Base-by-base conservation (phyloP, 1,140 invertebrate genomes). In the Ptiloglossa arizonensis region DNA sequence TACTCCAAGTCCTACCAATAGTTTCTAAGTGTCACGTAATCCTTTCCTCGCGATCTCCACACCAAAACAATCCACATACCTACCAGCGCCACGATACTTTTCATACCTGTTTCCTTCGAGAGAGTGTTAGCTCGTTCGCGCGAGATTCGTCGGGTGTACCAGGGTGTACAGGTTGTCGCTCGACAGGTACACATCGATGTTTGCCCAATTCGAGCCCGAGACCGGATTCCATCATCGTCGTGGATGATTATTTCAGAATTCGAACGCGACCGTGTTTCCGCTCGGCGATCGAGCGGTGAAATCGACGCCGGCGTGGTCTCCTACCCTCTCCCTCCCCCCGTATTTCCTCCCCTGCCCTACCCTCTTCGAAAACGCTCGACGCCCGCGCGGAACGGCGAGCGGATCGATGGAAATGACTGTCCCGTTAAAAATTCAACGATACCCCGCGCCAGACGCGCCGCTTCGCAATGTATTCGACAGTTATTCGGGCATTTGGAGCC, bases 391-490 rank as follows among this genome's bases (percentile, higher is more conserved):
- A 24, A 29, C 66, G 27, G 15, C 27, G 32, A 17, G 15, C 35
- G 54, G 69, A 63, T 79, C 76, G 69, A 72, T 79, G 60, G 41
- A 57, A 79, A 79, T 64, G 69, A 73, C 69, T 62, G 74, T 56
- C 69, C 48, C 29, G 69, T 79, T 71, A 79, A 79, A 79, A 79
- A 79, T 79, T 72, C 76, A 79, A 73, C 76, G 69, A 79, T 73
- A 79, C n/a, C 52, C 38, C 19, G 46, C 24, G 32, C 52, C 66
- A 63, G 68, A 27, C 68, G n/a, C 57, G 68, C 27, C 68, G 29
- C 54, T 29, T 29, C 24, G 44, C 59, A 27, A 54, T 57, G 59
- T 63, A 60, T 78, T 50, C 74, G 74, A 77, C 74, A 62, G 66
- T 77, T 77, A 77, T 77, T 77, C 27, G 32, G 66, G 32, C 35